Conservation (phyloP, 2,888 invertebrate species). For the Myopa tessellatipennis region DNA sequence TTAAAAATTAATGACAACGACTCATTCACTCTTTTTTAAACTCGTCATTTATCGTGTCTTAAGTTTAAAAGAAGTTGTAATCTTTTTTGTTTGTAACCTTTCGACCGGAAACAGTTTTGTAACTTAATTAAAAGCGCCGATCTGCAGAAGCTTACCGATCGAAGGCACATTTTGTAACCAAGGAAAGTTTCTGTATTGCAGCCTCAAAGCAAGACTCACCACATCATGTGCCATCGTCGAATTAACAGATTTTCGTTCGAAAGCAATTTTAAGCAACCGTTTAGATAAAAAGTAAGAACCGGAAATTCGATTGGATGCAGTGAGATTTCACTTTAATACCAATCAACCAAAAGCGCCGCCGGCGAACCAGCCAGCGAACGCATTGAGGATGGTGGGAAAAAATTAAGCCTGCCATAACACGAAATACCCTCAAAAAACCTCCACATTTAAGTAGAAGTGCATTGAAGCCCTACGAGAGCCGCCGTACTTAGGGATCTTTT, state of each 20-base stretch:
- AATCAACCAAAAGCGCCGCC: not conserved
- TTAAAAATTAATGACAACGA: no score
- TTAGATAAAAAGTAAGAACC: not conserved
- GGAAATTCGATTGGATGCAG: not conserved
- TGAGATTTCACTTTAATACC: not conserved
- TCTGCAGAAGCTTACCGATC: no score
- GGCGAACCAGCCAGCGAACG: not conserved
- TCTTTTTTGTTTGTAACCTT: no score
- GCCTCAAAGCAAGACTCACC: not conserved
- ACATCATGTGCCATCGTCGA: slow-evolving; percentile 42
- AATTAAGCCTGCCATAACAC: not conserved
- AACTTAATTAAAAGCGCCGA: no score
- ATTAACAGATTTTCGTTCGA: slow-evolving; percentile 18
- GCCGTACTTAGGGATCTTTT: not conserved
- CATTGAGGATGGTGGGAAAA: not conserved
- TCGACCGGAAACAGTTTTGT: no score
- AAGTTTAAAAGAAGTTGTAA: no score
- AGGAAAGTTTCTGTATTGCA: no score
- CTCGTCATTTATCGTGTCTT: no score
- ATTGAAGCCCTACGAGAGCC: not conserved
- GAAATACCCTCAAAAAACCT: not conserved
- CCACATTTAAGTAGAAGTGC: not conserved
- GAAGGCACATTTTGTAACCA: no score
- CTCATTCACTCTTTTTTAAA: no score
- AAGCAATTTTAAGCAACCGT: not conserved